Base-by-base conservation (phyloP, 2,797 vertebrate genomes). In the Sylvia borin region DNA sequence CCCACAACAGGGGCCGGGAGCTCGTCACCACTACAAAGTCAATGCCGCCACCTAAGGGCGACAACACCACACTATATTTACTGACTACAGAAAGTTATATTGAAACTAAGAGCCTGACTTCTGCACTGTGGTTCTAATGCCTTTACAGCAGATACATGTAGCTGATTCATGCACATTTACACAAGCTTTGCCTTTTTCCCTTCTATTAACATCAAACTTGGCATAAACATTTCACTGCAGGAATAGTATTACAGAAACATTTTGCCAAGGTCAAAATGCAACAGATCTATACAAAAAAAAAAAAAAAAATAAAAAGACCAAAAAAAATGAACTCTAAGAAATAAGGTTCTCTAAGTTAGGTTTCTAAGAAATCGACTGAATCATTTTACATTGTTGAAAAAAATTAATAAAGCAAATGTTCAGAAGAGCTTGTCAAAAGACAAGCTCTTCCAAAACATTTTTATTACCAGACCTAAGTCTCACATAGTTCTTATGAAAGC, bases 31-130 rank as follows among this genome's bases (percentile, higher is more conserved):
- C 87, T 29, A 29, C 84, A 93, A 94, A 93, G 97, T 86, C 96
- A 97, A 98, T 95, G 96, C 87, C 85, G 98, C 98, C 98, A 98
- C 84, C 98, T 98, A 98, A 88, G 94, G 98, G 97, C 81, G 82
- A 95, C 22, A 1, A 31, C 10, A 19, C 50, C 22, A 54, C 48
- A 93, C 14, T 36, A 36, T 27, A 32, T 9, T 68, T 19, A 51
- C 11, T 43, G 43, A 11, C 61, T 25, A 13, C 15, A 75, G 22
- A 48, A 62, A 54, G 22, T 11, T 13, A 38, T 0, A 16, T 0
- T 61, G 12, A 70, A 75, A 75, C 27, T 9, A 22, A 3, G 42
- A 32, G 4, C 3, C 25, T 19, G 29, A 50, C 15, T 34, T 7
- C 16, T 29, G 29, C 22, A 29, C 1, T n/a, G 21, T 4, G 6